A percentile compares a stretch with the other conserved stretches of the same genome.
Conservation (phyloP, 2,888 invertebrate species). For the Drosophila merina region DNA sequence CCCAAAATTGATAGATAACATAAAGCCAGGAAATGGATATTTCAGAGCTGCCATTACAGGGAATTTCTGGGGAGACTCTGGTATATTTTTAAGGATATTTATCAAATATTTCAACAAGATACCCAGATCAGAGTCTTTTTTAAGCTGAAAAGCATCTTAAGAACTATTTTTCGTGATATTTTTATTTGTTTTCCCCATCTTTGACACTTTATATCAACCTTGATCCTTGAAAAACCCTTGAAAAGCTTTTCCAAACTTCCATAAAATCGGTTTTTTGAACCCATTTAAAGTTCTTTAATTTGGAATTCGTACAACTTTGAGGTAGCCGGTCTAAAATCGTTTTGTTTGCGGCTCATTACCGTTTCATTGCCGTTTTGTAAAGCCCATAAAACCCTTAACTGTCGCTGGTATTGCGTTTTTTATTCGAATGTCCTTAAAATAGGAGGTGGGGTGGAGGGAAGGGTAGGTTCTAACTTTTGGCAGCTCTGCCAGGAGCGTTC, state of each 20-base stretch:
- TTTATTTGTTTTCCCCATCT: too few relatives aligned
- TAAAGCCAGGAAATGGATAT: slow-evolving; percentile 18
- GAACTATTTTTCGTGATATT: too few relatives aligned
- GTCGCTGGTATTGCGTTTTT: not conserved
- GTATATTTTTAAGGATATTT: too few relatives aligned
- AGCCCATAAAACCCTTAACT: slow-evolving; percentile 3
- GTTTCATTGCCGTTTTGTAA: slow-evolving; percentile 5
- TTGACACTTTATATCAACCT: too few relatives aligned
- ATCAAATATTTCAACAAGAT: too few relatives aligned
- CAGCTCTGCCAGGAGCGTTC: not conserved
- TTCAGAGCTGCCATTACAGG: not conserved
- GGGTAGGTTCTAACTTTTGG: too few relatives aligned
- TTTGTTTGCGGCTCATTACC: slow-evolving; percentile 7
- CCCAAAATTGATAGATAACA: slow-evolving; percentile 18
- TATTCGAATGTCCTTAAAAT: too few relatives aligned
- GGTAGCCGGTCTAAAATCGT: not conserved
- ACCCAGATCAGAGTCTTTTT: too few relatives aligned
- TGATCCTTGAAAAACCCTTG: not conserved
- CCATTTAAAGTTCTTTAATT: slow-evolving; percentile 2
- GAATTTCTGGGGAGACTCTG: not conserved
- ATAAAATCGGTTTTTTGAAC: not conserved
- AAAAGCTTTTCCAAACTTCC: not conserved
- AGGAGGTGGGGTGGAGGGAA: too few relatives aligned
- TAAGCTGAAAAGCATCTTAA: too few relatives aligned
- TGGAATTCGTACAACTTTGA: slow-evolving; percentile 1